Percentiles rank a stretch among this genome's conserved stretches.
These are phyloP conservation scores for Octodon degus DNA, from an alignment of 2,113 vertebrate genomes.

Conservation along the genomic window DNA sequence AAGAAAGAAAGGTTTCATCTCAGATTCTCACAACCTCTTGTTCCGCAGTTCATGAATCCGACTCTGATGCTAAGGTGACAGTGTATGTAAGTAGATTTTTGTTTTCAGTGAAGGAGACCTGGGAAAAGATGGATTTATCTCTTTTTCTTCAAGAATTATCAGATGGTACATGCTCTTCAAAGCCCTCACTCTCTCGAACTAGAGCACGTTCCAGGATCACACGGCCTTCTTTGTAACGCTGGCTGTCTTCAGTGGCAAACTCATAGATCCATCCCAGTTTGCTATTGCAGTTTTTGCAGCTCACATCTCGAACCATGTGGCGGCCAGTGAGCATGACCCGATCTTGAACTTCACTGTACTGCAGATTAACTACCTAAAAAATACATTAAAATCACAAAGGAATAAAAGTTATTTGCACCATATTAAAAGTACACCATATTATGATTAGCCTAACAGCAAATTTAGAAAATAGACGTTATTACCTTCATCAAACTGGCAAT, in stretches of 20 bases:
- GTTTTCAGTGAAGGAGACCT: conserved; percentile 86
- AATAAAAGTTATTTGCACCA: conserved; percentile 20
- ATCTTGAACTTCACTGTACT: conserved; percentile 99
- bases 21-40: conserved; percentile 86
- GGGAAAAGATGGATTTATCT: conserved; percentile 67
- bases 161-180: conserved; percentile 95
- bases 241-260: conserved; percentile 98
- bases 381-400: conserved; percentile 14
- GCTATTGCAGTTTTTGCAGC: conserved; percentile 99
- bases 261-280: conserved; percentile 99
- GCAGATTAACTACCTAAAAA: conserved; percentile 96
- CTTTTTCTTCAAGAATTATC: conserved; percentile 93
- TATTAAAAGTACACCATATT: not conserved
- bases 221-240: conserved; percentile 98
- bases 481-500: conserved; percentile 2
- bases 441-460: not conserved
- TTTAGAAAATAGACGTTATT: not conserved
- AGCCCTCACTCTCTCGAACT: conserved; percentile 97
- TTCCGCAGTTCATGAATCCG: conserved; percentile 87
- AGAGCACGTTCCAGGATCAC: conserved; percentile 98
- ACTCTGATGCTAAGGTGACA: conserved; percentile 91
- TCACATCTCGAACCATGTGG: conserved; percentile 99
- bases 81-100: conserved; percentile 89
- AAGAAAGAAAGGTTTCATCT: conserved; percentile 85
- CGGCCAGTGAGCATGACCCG: conserved; percentile 98